Evolutionary conservation across 2,797 vertebrate species (phyloP).

Genomic region (Chrysolophus pictus): DNA sequence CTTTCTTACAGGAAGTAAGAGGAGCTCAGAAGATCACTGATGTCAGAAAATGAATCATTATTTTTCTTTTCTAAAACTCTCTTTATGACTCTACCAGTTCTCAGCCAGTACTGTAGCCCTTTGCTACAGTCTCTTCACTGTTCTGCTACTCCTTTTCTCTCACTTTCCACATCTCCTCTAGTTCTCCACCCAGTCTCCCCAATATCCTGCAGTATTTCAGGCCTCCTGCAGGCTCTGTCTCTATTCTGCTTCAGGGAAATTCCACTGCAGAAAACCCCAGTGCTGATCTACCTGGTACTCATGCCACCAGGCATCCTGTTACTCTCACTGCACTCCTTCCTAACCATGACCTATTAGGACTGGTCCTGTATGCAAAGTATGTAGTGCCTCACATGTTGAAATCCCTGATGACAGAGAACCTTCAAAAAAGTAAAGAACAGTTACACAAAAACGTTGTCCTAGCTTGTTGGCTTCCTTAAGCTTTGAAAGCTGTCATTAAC

Average conservation of each 20-base stretch:
- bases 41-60: background rate
- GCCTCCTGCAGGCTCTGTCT: background rate
- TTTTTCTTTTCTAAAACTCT: background rate
- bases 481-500: slow-evolving; percentile 35
- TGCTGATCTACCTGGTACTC: fast-evolving
- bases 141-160: background rate
- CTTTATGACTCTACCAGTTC: background rate
- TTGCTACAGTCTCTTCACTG: background rate
- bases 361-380: background rate
- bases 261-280: background rate
- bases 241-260: background rate
- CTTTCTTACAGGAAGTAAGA: background rate
- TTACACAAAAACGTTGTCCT: background rate
- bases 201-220: background rate
- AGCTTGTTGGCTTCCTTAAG: background rate
- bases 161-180: background rate
- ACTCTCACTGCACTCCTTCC: background rate
- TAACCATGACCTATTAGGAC: background rate
- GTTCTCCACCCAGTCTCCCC: background rate
- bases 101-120: background rate
- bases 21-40: background rate
- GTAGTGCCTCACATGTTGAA: background rate
- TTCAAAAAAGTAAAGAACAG: background rate
- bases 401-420: background rate
- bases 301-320: background rate